phyloP scores from a whole-genome alignment of 2,888 invertebrate species.

The Eilema caniola region DNA sequence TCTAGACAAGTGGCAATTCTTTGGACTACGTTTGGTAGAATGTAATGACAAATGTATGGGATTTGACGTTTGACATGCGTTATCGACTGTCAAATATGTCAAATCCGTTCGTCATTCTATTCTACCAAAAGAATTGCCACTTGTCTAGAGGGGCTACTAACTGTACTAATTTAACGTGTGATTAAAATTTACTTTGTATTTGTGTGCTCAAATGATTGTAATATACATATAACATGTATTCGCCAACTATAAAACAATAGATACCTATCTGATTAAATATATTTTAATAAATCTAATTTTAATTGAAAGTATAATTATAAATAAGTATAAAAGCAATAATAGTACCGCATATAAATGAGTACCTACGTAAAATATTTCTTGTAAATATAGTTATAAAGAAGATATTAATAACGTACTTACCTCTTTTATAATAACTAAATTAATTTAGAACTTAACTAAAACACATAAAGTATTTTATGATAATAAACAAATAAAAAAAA shows the following conservation, averaged over 20 bases:
- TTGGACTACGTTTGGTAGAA: too few species aligned
- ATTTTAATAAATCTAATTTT: not conserved
- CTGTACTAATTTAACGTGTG: not conserved
- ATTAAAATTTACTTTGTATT: not conserved
- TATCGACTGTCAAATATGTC: too few species aligned
- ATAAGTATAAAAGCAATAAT: slow-evolving; percentile 15
- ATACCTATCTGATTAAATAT: not conserved
- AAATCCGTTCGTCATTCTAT: too few species aligned
- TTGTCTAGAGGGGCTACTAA: too few species aligned
- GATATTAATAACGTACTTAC: too few species aligned
- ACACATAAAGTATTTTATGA: too few species aligned
- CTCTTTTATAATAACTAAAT: too few species aligned
- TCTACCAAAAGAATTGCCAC: too few species aligned
- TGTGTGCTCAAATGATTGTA: slow-evolving; percentile 5
- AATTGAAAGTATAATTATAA: not conserved
- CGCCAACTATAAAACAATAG: not conserved
- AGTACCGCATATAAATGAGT: slow-evolving; percentile 9
- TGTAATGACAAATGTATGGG: too few species aligned
- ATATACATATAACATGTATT: not conserved
- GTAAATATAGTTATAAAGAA: not conserved
- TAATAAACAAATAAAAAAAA: too few species aligned
- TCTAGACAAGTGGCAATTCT: too few species aligned
- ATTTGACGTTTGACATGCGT: too few species aligned
- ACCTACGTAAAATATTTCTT: slow-evolving; percentile 8
- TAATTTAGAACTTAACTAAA: not conserved